A percentile compares a stretch with the other conserved stretches of the same genome.
Evolutionary conservation across 2,888 invertebrate species (phyloP).

Genomic region (Drosophila suboccidentalis): DNA sequence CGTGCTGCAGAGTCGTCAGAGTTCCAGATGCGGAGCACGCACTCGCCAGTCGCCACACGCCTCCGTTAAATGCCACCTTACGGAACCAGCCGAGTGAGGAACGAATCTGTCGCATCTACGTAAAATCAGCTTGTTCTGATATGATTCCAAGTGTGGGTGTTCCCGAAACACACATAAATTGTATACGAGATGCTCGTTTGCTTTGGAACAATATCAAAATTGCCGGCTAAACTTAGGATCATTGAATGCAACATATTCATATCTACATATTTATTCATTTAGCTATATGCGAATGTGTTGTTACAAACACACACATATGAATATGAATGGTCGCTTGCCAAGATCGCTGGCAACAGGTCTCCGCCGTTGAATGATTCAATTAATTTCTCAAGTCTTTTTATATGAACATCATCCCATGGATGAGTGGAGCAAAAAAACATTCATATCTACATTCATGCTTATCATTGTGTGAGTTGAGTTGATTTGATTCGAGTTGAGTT

Average conservation of each 20-base stretch:
- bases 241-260: constrained; percentile 23
- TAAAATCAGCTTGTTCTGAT: constrained; percentile 17
- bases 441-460: constrained; percentile 11
- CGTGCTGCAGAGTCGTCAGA: constrained; percentile 45
- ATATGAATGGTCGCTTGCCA: constrained; percentile 58
- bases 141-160: constrained; percentile 13
- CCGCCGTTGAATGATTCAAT: constrained; percentile 80
- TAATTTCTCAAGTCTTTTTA: constrained; percentile 79
- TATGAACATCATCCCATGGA: constrained; percentile 66
- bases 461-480: constrained; percentile 1
- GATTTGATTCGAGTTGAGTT: too few relatives aligned
- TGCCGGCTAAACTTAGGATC: constrained; percentile 29
- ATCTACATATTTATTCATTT: constrained; percentile 7
- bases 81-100: constrained; percentile 46
- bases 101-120: constrained; percentile 58
- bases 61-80: constrained; percentile 28
- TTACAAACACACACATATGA: constrained; percentile 23
- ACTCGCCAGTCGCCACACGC: constrained; percentile 31
- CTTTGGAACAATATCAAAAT: constrained; percentile 50
- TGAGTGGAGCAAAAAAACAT: constrained; percentile 59
- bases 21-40: constrained; percentile 49
- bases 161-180: constrained; percentile 17
- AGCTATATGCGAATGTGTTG: constrained; percentile 14
- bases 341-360: constrained; percentile 78
- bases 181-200: constrained; percentile 20